Evolutionary conservation across 2,113 vertebrate genomes (phyloP), one percentile per base, ranked within the genome.

Genomic region (Mesocricetus auratus): DNA sequence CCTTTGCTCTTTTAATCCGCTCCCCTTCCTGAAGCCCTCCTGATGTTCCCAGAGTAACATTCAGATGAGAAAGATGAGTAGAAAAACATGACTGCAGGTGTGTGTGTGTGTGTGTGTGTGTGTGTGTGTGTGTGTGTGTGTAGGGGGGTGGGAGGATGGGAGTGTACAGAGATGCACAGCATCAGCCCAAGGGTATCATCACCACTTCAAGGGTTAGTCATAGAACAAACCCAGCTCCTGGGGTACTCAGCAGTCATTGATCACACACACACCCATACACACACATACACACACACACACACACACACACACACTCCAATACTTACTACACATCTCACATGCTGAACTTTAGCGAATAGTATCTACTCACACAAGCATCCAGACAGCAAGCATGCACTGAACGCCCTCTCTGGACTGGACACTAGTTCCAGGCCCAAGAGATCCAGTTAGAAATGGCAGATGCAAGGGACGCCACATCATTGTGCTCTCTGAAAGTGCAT

Each of bases 151-250:
- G 50, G 7, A 10, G 53, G 53, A 12, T 56, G 53, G 53, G 17
- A 4, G 19, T 71, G n/a, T 39, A 22, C 53, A 33, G 16, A 36
- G 42, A 42, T 39, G 77, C 1, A 16, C n/a, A 89, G 13, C 56
- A 87, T 42, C 17, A 68, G 66, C 33, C 56, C 62, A 89, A 86
- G 79, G 31, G 58, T 58, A 78, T n/a, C 47, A 78, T 26, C 31
- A 33, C 29, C 85, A 73, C 53, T 91, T 74, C 2, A 17, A 96
- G 36, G 96, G 64, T 56, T 94, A 91, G 56, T 86, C 69, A 89
- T 50, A 92, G 85, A 36, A 81, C 21, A 85, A 88, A 68, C 12
- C 47, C 53, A 50, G 53, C 36, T 69, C 13, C 24, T 58, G n/a
- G 24, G 50, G 66, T 26, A 69, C n/a, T 79, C 71, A 66, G 58